Evolutionary conservation across 2,888 invertebrate species (phyloP), one percentile per base, ranked within the genome.

Genomic region (Augiades crinisus): DNA sequence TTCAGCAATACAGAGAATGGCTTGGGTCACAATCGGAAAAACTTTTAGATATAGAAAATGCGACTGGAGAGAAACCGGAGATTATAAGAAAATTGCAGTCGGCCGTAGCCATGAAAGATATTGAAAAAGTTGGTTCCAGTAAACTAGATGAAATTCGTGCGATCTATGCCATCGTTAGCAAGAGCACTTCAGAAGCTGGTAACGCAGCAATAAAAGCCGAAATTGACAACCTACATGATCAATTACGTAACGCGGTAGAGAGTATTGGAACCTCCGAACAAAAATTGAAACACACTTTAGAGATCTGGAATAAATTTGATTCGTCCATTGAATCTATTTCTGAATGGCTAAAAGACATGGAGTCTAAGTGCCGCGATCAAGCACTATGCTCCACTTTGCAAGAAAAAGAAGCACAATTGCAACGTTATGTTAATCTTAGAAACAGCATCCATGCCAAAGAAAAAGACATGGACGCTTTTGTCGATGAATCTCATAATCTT

Each of bases 301-400:
- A 93, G 44, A 95, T 95, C 72, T 98, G 98, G 98, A 92, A 94
- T 61, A 93, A 94, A 54, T 98, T 98, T 77, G 98, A 98, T 72
- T 91, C 92, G 36, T 93, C 93, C 21, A 90, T 97, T 34, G 96
- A 97, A 59, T 91, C 92, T 16, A 92, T 97, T 22, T 95, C 95
- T 7, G 94, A 94, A 63, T 98, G 98, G 98, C 93, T 98, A 60
- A 94, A 96, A 67, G 91, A 92, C 19, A 94, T 94, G 74, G 98
- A 98, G 86, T 91, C 93, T 5, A 93, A 94, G 49, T 95, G 98
- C 72, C 93, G 97, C 46, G 96, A 98, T 64, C 97, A 97, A 75
- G 94, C 94, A 59, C 86, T 97, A 2, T 94, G 96, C 72, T 94
- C 95, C 0, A 94, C 94, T 0, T 78, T 97, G 13, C 90, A 93